phyloP scores from a whole-genome alignment of 53 echinoderm and acorn worm species.

The Patiria pectinifera region DNA sequence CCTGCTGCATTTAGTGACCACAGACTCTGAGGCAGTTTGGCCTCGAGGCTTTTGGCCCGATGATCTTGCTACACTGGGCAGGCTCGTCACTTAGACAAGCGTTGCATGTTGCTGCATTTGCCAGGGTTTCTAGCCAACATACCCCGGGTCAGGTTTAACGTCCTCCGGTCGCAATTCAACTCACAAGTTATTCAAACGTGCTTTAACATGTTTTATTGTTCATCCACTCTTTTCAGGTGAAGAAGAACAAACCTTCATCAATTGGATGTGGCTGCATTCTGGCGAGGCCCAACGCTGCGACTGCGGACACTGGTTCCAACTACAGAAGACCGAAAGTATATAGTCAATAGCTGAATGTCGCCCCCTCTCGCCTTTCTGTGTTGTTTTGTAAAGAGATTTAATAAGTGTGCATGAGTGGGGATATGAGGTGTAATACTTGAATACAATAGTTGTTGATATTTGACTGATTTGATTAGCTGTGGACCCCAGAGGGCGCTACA shows the following conservation, averaged over 20 bases:
- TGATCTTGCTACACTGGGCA: too few species aligned
- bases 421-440: neutral
- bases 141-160: too few species aligned
- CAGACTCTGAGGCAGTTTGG: too few species aligned
- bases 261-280: conserved; percentile 95
- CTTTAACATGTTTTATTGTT: too few species aligned
- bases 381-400: conserved; percentile 33
- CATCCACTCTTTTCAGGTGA: conserved; percentile 71
- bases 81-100: too few species aligned
- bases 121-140: too few species aligned
- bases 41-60: too few species aligned
- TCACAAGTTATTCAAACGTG: too few species aligned
- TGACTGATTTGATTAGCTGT: neutral
- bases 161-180: too few species aligned
- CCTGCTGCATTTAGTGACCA: too few species aligned
- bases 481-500: neutral
- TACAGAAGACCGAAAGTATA: conserved; percentile 59
- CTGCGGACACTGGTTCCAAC: conserved; percentile 80
- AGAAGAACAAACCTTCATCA: conserved; percentile 95
- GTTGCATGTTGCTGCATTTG: too few species aligned
- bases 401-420: conserved; percentile 38
- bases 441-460: conserved; percentile 3
- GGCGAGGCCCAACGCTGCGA: conserved; percentile 90
- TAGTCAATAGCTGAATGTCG: conserved; percentile 31
- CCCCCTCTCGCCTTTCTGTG: conserved; percentile 12